These are phyloP conservation scores for Aulostomus chinensis DNA, from an alignment of 2,797 vertebrate genomes.

Conservation along the genomic window DNA sequence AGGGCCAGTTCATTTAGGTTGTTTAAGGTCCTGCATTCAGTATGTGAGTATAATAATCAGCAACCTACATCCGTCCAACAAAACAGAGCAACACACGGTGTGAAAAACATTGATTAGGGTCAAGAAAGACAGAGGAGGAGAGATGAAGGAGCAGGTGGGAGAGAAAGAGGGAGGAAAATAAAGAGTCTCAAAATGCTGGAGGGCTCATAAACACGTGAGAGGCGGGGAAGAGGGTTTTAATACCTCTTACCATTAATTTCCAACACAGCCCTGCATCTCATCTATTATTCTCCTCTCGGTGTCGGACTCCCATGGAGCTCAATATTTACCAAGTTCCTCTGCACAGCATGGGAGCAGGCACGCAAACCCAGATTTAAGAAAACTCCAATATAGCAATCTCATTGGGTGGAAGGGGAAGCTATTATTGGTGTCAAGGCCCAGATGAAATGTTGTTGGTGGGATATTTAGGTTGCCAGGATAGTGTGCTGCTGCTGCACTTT, in stretches of 20 bases:
- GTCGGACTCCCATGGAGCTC: conserved; percentile 29
- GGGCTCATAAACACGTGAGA: conserved; percentile 19
- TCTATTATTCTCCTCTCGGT: conserved; percentile 35
- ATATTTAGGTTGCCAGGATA: conserved; percentile 41
- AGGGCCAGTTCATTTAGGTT: too few relatives aligned
- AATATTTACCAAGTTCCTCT: conserved; percentile 64
- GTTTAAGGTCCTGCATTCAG: too few relatives aligned
- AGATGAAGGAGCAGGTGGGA: conserved; percentile 13
- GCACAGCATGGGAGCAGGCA: conserved; percentile 47
- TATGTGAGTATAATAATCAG: too few relatives aligned
- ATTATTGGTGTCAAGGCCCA: conserved; percentile 49
- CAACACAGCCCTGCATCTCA: conserved; percentile 38
- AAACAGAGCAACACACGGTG: too few relatives aligned
- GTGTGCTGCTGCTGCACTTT: conserved; percentile 24
- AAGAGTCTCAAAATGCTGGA: conserved; percentile 5
- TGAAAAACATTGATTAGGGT: too few relatives aligned
- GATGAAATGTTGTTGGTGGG: conserved; percentile 46
- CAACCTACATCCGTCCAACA: too few relatives aligned
- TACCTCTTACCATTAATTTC: conserved; percentile 47
- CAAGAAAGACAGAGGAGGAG: not conserved
- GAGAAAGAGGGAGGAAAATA: conserved; percentile 12
- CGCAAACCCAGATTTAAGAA: conserved; percentile 48
- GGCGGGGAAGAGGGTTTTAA: conserved; percentile 24
- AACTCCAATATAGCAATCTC: conserved; percentile 54
- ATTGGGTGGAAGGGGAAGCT: conserved; percentile 27